These are phyloP conservation scores for Cydia fagiglandana DNA, from an alignment of 1,140 invertebrate genomes.

Conservation along the genomic window DNA sequence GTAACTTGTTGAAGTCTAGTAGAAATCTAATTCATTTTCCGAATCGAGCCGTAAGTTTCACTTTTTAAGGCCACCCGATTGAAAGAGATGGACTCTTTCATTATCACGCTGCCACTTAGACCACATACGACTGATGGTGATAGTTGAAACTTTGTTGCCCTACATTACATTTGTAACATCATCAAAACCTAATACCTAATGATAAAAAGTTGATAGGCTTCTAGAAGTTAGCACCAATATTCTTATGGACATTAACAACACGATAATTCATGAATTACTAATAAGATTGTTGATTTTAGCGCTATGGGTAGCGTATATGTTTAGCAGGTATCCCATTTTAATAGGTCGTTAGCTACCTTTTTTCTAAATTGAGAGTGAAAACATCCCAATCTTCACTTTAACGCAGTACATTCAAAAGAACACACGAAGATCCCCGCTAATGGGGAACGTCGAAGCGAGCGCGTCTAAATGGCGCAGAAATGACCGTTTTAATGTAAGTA, in stretches of 20 bases:
- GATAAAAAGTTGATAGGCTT: not conserved
- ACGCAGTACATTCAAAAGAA: slow-evolving; percentile 18
- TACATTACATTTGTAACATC: too few species aligned
- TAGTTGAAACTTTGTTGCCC: too few species aligned
- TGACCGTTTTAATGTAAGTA: slow-evolving; percentile 71
- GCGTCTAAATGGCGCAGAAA: slow-evolving; percentile 64
- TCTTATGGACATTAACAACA: not conserved
- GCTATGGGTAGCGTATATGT: not conserved
- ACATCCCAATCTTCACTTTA: slow-evolving; percentile 2
- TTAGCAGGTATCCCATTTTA: slow-evolving; percentile 31
- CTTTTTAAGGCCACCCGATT: too few species aligned
- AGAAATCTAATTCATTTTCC: too few species aligned
- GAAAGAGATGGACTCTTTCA: too few species aligned
- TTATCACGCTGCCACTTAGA: too few species aligned
- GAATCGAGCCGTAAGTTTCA: too few species aligned
- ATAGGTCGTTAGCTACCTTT: slow-evolving; percentile 7
- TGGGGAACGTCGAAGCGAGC: slow-evolving; percentile 40
- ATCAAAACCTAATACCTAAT: too few species aligned
- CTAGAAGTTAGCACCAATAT: not conserved
- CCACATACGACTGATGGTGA: too few species aligned
- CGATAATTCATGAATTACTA: not conserved
- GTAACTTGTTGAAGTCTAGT: too few species aligned
- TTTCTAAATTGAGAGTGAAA: slow-evolving; percentile 12
- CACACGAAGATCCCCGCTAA: slow-evolving; percentile 32
- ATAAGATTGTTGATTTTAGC: not conserved